phyloP scores from a whole-genome alignment of 2,113 vertebrate genomes.

The Lagopus muta region DNA sequence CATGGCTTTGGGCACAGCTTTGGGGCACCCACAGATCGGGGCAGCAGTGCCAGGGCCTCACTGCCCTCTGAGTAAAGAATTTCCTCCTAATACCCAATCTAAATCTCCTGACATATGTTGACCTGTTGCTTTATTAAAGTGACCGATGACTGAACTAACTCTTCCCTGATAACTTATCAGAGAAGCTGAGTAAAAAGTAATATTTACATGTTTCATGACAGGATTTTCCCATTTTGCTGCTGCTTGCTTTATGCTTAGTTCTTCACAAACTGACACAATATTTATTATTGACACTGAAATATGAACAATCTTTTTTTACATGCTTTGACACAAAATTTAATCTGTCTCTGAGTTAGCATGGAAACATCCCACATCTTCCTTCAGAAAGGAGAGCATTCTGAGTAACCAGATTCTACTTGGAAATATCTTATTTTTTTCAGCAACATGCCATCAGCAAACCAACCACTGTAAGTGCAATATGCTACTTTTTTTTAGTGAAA shows the following conservation, averaged over 20 bases:
- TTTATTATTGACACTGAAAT: constrained; percentile 48
- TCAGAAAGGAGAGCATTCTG: constrained; percentile 35
- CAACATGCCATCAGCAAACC: not conserved
- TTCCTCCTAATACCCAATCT: not conserved
- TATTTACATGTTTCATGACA: not conserved
- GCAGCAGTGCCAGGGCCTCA: not conserved
- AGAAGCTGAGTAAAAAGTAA: not conserved
- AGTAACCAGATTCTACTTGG: not conserved
- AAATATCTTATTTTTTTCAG: not conserved
- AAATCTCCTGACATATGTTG: not conserved
- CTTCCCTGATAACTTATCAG: not conserved
- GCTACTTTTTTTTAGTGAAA: not conserved
- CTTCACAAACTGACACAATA: constrained; percentile 44
- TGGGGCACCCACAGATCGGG: not conserved
- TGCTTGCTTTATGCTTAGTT: constrained; percentile 11
- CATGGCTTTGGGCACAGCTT: not conserved
- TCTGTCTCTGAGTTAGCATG: constrained; percentile 32
- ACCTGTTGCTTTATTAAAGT: not conserved
- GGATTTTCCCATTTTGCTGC: constrained; percentile 12
- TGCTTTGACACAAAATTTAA: constrained; percentile 45
- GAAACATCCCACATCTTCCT: not conserved
- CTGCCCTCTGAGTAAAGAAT: not conserved
- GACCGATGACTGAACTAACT: not conserved
- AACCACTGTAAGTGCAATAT: not conserved
- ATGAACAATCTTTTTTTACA: constrained; percentile 31